These are phyloP conservation scores for Siniperca knerii DNA, from an alignment of 2,113 vertebrate genomes.

Conservation along the genomic window DNA sequence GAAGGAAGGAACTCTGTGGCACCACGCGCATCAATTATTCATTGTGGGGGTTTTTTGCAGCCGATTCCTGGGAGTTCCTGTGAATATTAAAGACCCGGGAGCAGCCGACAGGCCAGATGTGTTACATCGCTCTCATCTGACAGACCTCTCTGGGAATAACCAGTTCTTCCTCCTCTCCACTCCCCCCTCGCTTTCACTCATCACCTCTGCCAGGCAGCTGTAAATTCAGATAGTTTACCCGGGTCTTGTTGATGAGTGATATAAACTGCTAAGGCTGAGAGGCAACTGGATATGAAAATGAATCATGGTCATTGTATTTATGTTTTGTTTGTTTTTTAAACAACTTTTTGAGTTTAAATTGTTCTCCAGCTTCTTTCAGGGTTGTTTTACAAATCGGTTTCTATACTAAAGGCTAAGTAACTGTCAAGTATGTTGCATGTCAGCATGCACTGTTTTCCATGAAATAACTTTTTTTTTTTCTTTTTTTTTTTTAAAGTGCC, in stretches of 20 bases:
- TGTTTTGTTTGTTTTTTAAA: not conserved
- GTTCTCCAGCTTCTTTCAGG: not conserved
- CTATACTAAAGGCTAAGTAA: not conserved
- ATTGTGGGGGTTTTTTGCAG: slow-evolving; percentile 75
- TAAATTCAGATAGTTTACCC: slow-evolving; percentile 20
- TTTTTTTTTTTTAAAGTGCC: not conserved
- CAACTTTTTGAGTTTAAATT: not conserved
- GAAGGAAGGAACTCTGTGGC: slow-evolving; percentile 79
- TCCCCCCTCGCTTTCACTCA: not conserved
- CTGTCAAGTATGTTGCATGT: not conserved
- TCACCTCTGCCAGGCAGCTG: slow-evolving; percentile 31
- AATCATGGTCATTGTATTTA: not conserved
- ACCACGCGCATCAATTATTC: slow-evolving; percentile 83
- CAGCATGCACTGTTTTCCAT: not conserved
- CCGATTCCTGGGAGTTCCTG: slow-evolving; percentile 78
- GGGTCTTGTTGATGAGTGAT: not conserved
- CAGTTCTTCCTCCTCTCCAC: slow-evolving; percentile 24
- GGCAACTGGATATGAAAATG: slow-evolving; percentile 5
- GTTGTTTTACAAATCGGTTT: slow-evolving; percentile 14
- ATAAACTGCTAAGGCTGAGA: not conserved
- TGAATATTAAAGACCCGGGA: slow-evolving; percentile 81
- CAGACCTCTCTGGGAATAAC: slow-evolving; percentile 62
- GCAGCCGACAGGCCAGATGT: slow-evolving; percentile 78
- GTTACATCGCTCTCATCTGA: slow-evolving; percentile 75
- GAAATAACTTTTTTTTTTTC: not conserved